Conservation (phyloP, 2,797 vertebrate genomes). For the Lepilemur septentrionalis region DNA sequence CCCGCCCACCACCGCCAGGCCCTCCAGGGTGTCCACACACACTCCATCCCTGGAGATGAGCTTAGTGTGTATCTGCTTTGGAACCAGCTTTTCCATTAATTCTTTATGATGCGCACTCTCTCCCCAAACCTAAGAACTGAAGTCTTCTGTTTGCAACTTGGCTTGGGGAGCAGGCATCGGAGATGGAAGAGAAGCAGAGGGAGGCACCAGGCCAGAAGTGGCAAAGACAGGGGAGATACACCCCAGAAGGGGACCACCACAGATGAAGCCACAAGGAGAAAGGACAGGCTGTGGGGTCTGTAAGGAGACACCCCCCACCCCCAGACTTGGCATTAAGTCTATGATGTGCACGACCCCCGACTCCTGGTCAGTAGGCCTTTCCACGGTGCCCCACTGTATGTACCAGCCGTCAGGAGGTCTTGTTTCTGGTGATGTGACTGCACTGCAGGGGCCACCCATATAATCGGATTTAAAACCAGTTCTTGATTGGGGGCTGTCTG, state of each 20-base stretch:
- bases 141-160: background rate
- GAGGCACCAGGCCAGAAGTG: background rate
- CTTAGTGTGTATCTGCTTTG: background rate
- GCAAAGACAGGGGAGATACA: background rate
- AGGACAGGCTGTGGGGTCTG: rapidly evolving
- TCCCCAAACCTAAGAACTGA: background rate
- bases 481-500: background rate
- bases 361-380: background rate
- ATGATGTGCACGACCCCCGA: rapidly evolving
- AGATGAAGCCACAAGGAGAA: background rate
- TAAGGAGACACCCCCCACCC: no score
- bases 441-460: background rate
- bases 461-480: background rate
- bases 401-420: background rate
- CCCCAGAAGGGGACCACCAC: background rate
- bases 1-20: rapidly evolving
- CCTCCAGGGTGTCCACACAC: background rate
- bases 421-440: background rate
- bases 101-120: background rate
- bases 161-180: background rate
- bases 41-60: background rate
- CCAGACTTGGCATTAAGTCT: background rate
- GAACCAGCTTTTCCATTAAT: background rate
- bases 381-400: rapidly evolving
- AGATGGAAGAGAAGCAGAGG: no score